Percentiles rank a stretch among this genome's conserved stretches.
phyloP scores from a whole-genome alignment of 92 coral and sea anemone species.

The Phenganax stokvisi region DNA sequence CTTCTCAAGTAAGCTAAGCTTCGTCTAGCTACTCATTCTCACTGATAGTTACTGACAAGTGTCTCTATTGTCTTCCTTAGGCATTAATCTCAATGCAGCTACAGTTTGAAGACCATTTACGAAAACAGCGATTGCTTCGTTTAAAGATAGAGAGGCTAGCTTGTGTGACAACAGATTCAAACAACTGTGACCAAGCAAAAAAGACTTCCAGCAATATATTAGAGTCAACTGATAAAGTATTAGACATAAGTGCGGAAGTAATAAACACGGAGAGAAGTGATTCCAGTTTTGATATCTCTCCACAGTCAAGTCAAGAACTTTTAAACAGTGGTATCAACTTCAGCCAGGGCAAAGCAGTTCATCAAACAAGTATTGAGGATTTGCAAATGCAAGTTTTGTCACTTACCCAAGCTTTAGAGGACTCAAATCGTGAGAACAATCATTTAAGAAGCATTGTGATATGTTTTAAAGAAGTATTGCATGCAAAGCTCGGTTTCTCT shows the following conservation, averaged over 20 bases:
- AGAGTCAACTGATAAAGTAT: constrained; percentile 3
- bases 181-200: neutral
- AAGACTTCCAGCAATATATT: neutral
- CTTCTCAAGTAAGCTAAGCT: constrained; percentile 60
- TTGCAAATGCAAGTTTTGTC: constrained; percentile 86
- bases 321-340: neutral
- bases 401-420: constrained; percentile 80
- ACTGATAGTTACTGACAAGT: neutral
- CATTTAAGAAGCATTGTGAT: constrained; percentile 61
- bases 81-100: constrained; percentile 83
- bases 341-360: neutral
- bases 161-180: constrained; percentile 21
- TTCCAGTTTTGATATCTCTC: constrained; percentile 18
- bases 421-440: constrained; percentile 80
- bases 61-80: constrained; percentile 41
- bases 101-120: constrained; percentile 63
- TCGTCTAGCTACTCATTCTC: neutral
- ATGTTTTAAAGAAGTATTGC: constrained; percentile 53
- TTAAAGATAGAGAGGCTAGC: constrained; percentile 63
- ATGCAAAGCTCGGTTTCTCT: constrained; percentile 53
- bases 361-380: constrained; percentile 40
- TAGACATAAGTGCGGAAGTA: neutral
- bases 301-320: constrained; percentile 14
- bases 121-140: constrained; percentile 71
- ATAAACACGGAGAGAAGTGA: constrained; percentile 3